Conservation (phyloP, 1,140 invertebrate species). For the Grapholita molesta region DNA sequence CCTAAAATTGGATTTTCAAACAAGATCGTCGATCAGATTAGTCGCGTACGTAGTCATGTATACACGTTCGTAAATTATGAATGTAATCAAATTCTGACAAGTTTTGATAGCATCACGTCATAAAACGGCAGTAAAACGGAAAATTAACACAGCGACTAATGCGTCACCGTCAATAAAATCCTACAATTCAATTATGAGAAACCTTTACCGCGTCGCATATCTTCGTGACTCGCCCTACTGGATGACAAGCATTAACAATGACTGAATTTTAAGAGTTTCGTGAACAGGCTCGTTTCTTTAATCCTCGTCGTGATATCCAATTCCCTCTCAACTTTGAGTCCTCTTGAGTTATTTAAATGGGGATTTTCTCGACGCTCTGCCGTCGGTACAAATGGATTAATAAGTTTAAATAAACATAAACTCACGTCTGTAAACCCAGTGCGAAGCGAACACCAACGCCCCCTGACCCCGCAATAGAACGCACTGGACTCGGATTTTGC, state of each 20-base stretch:
- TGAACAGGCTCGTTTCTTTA: background rate
- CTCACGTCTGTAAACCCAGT: background rate
- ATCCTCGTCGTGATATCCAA: background rate
- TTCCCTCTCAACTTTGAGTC: conserved; percentile 1
- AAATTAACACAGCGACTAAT: background rate
- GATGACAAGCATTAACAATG: background rate
- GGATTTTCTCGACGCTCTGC: background rate
- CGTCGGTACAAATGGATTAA: background rate
- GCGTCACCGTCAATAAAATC: background rate
- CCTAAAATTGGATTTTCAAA: too few species aligned
- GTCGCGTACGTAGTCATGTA: too few species aligned
- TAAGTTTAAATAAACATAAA: background rate
- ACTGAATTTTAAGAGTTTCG: background rate
- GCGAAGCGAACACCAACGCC: background rate
- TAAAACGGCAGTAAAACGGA: background rate
- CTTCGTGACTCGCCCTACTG: background rate
- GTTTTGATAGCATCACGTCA: background rate
- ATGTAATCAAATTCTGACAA: background rate
- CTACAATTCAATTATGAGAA: background rate
- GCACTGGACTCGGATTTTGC: background rate
- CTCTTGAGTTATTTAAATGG: background rate
- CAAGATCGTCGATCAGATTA: too few species aligned
- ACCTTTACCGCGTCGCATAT: background rate
- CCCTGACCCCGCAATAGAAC: too few species aligned
- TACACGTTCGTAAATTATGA: background rate